Percentiles rank a stretch among this genome's conserved stretches.
Conservation (phyloP, 2,888 invertebrate species). For the Luperina testacea region DNA sequence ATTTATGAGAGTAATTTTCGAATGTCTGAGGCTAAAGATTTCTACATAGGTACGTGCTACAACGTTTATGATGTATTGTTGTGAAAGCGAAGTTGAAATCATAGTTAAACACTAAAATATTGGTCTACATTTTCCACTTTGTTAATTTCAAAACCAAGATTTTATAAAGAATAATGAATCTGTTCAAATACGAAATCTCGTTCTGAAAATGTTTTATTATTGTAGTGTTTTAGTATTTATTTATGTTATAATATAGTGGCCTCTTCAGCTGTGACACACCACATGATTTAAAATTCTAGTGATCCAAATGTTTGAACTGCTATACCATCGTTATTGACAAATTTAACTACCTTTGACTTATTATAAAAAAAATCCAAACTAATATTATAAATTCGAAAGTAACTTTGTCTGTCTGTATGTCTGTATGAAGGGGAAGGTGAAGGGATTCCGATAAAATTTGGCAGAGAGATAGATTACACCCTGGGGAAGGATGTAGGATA, state of each 20-base stretch:
- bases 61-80: constrained; percentile 16
- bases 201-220: not conserved
- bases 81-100: constrained; percentile 21
- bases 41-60: constrained; percentile 6
- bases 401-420: no score
- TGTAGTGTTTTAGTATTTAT: no score
- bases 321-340: not conserved
- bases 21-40: constrained; percentile 36
- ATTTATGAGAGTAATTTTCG: constrained; percentile 52
- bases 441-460: no score
- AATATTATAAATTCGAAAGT: no score
- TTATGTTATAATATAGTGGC: no score
- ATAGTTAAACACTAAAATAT: not conserved
- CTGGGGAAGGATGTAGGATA: no score
- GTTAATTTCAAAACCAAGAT: not conserved
- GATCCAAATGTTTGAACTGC: not conserved
- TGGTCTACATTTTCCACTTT: not conserved
- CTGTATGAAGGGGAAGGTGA: no score
- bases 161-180: not conserved
- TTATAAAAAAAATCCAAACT: not conserved
- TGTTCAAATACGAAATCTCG: not conserved
- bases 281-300: not conserved
- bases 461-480: no score
- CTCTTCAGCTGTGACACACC: not conserved
- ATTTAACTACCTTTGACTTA: not conserved